Evolutionary conservation across 2,113 vertebrate genomes (phyloP), one percentile per base, ranked within the genome.

Genomic region (Cairina moschata): DNA sequence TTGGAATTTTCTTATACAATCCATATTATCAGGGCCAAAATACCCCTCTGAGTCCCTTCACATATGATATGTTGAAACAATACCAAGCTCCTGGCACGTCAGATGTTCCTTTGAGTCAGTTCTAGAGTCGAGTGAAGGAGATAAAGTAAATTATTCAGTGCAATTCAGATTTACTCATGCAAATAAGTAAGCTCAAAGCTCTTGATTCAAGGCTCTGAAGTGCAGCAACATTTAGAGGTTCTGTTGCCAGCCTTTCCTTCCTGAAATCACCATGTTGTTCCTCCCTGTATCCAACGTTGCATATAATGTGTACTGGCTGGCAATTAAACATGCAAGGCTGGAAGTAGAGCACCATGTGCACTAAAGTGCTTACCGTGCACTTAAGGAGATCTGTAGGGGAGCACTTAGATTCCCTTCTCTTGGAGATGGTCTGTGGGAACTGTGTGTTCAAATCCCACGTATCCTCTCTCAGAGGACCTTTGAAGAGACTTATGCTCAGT

Each of bases 131-230:
- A 74, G 23, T 31, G 84, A 83, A 86, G 75, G 55, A 86, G 65
- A 34, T 68, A 66, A 66, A 65, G 85, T 80, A 62, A 96, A 91
- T 95, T 91, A 90, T 74, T 80, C 65, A 83, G 31, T 46, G n/a
- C 10, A 5, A 28, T 67, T 96, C 65, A 71, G 22, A 81, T 90
- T 83, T 96, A 69, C 28, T 88, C 46, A 77, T 38, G 63, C 75
- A 80, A 95, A 38, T 59, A 69, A 84, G 38, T 36, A 76, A 83
- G 59, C 55, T 80, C 59, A 74, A 80, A 80, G 55, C 31, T 90
- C 60, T 75, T 83, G 52, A 60, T 93, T 40, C 23, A 62, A 38
- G 54, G 42, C 36, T 85, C 80, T 77, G 54, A 92, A 83, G 28
- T 46, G 17, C 6, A 68, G 34, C 10, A 69, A 36, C 40, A 69